Base-by-base conservation (phyloP, 2,113 vertebrate genomes). In the Esox niger region DNA sequence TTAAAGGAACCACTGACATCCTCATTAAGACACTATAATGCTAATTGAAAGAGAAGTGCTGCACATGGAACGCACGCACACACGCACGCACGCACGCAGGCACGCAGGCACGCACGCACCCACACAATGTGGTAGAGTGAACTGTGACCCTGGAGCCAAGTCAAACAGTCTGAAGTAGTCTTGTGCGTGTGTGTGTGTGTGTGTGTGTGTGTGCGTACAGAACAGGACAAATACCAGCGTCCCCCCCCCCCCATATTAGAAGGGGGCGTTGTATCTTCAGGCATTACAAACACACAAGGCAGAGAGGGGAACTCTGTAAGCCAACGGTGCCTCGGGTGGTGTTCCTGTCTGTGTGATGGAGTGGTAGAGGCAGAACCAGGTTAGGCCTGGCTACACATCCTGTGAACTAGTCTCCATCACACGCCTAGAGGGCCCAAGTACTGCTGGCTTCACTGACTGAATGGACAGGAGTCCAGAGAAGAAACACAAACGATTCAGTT, bases 21-120 rank as follows among this genome's bases (percentile, higher is more conserved):
- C 64, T 66, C 47, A 54, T 66, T 55, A 66, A 66, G 46, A 54
- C 46, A 31, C 64, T 54, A 29, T 10, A 32, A 64, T 49, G 38
- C 26, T 64, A 30, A 49, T 64, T 49, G 26, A 43, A 30, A 47
- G 26, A 20, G 62, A 64, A 64, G 62, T 64, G 23, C 6, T 35
- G 49, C 56, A 68, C 25, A 46, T 29, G 56, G 6, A 17, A 29
- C 1, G 27, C 4, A 33, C 58, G 33, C 58, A 33, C 29, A 61
- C 13, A 32, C 17, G 6, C 58, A 17, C 13, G n/a, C 58, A 20
- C 61, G 25, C 35, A 62, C 61, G 43, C 59, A 35, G 30, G 4
- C 47, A 9, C 8, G 13, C 47, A 9, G 3, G 13, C 47, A 61
- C 33, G 15, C 60, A n/a, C 21, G 11, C 33, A 25, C 25, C 46